Conservation (phyloP, 2,797 vertebrate genomes). For the Amazona ochrocephala region DNA sequence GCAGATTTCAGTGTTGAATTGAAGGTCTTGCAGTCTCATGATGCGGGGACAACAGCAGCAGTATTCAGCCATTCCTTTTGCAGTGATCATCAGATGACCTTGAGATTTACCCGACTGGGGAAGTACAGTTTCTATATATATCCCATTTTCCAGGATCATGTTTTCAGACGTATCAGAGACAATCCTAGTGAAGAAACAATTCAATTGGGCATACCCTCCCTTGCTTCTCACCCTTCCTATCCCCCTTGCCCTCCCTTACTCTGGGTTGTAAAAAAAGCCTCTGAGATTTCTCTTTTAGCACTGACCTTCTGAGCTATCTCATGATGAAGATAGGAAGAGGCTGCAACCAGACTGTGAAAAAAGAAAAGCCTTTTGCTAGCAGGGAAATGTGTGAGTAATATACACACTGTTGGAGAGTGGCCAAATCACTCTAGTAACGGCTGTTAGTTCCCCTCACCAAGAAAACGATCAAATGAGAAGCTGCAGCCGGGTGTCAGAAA, state of each 20-base stretch:
- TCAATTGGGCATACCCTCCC: not conserved
- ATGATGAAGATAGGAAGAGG: conserved; percentile 56
- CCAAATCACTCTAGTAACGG: conserved; percentile 39
- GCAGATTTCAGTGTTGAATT: conserved; percentile 20
- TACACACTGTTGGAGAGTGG: conserved; percentile 21
- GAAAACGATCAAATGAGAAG: conserved; percentile 38
- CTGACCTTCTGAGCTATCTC: conserved; percentile 50
- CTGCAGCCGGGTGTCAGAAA: conserved; percentile 36
- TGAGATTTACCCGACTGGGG: conserved; percentile 26
- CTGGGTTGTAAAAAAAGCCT: not conserved
- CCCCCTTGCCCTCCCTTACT: not conserved
- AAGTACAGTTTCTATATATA: conserved; percentile 40
- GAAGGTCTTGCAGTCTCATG: not conserved
- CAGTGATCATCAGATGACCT: conserved; percentile 29
- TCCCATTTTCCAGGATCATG: not conserved
- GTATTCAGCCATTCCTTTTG: conserved; percentile 3
- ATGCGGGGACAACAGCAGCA: not conserved
- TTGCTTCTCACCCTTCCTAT: not conserved
- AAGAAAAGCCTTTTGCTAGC: conserved; percentile 42
- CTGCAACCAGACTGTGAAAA: conserved; percentile 39
- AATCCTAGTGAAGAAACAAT: conserved; percentile 12
- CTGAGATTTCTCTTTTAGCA: conserved; percentile 16
- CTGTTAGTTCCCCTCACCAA: conserved; percentile 23
- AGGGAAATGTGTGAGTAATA: conserved; percentile 56
- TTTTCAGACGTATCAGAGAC: conserved; percentile 43